phyloP scores from a whole-genome alignment of 1,140 invertebrate species.

The Pygmarrhopalites habei region DNA sequence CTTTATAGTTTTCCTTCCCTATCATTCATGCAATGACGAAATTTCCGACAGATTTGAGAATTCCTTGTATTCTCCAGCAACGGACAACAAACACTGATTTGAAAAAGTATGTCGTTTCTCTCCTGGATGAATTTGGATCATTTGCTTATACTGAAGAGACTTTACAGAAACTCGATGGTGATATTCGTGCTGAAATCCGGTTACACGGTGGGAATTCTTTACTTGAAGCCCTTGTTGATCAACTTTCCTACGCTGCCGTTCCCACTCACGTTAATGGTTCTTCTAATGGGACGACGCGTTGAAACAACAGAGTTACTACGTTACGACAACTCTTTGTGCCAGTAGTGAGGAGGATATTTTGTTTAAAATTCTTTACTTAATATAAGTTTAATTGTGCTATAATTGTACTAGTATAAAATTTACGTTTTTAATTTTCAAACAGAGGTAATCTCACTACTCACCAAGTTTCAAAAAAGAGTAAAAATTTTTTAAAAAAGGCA shows the following conservation, averaged over 20 bases:
- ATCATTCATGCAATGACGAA: slow-evolving; percentile 84
- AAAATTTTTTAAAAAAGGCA: too few species aligned
- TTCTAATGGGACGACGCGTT: too few species aligned
- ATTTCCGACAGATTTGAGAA: slow-evolving; percentile 71
- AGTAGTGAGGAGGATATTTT: too few species aligned
- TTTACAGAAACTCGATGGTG: slow-evolving; percentile 61
- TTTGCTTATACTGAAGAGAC: slow-evolving; percentile 76
- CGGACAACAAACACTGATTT: slow-evolving; percentile 81
- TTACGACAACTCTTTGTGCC: too few species aligned
- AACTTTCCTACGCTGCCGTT: slow-evolving; percentile 47
- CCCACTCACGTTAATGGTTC: too few species aligned
- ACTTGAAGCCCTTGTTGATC: slow-evolving; percentile 67
- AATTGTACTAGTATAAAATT: too few species aligned
- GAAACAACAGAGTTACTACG: too few species aligned
- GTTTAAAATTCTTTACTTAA: too few species aligned
- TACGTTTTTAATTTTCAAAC: too few species aligned
- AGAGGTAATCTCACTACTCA: too few species aligned
- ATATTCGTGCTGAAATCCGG: slow-evolving; percentile 64
- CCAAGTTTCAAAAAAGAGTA: too few species aligned
- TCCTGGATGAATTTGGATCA: slow-evolving; percentile 78
- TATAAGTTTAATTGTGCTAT: too few species aligned
- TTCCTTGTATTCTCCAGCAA: slow-evolving; percentile 84
- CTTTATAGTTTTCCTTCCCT: slow-evolving; percentile 97
- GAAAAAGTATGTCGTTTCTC: slow-evolving; percentile 82
- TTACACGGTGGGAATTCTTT: slow-evolving; percentile 74